Conservation (phyloP, 2,113 vertebrate genomes). For the Herpetotheres cachinnans region DNA sequence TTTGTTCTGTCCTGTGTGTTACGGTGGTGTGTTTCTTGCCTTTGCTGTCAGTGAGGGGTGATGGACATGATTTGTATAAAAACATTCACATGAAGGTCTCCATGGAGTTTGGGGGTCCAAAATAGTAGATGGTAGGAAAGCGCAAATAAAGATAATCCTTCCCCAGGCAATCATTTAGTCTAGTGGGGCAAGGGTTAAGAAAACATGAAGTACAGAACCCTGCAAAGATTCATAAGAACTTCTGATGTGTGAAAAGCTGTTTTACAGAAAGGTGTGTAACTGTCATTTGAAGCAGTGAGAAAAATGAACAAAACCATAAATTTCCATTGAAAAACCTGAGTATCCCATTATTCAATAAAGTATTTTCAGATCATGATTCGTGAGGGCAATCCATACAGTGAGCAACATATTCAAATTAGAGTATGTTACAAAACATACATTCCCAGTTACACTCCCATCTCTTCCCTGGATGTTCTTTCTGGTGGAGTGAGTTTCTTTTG, state of each 20-base stretch:
- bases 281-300: background rate
- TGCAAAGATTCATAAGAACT: accelerated
- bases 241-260: background rate
- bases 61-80: background rate
- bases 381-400: background rate
- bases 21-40: background rate
- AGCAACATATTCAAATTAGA: background rate
- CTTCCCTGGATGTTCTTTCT: background rate
- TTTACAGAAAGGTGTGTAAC: background rate
- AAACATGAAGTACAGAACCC: background rate
- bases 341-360: constrained; percentile 14
- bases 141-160: constrained; percentile 18
- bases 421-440: background rate
- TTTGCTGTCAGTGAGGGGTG: background rate
- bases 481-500: background rate
- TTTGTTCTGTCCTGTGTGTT: background rate
- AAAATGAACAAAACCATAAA: background rate
- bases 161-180: background rate
- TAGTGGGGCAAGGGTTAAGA: background rate
- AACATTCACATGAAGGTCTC: background rate
- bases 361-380: background rate
- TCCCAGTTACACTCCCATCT: background rate
- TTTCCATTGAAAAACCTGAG: background rate
- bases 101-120: background rate
- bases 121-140: background rate